phyloP scores from a whole-genome alignment of 2,797 vertebrate genomes.

The Halcyon smyrnensis region DNA sequence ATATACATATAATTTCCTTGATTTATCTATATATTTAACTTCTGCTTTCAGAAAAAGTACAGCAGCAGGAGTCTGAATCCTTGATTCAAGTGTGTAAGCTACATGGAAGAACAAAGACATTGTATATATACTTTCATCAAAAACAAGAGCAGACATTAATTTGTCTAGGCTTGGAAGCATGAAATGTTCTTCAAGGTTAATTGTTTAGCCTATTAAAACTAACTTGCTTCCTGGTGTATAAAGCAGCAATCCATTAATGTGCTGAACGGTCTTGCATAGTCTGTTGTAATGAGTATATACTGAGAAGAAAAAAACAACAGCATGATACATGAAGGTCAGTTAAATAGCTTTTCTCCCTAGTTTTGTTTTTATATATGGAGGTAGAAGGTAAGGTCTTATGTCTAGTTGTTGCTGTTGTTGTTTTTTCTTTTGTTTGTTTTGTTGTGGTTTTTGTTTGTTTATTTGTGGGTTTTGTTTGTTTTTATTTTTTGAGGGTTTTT shows the following conservation, averaged over 20 bases:
- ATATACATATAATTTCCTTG: neutral
- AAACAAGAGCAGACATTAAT: neutral
- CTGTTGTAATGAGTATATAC: neutral
- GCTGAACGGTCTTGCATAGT: neutral
- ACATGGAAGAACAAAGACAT: neutral
- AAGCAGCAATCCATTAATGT: neutral
- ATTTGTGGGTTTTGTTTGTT: neutral
- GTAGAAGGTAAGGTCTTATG: neutral
- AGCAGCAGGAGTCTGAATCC: neutral
- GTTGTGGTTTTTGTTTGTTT: neutral
- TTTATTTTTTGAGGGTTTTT: neutral
- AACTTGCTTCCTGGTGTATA: neutral
- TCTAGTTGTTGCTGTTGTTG: neutral
- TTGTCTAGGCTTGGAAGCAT: neutral
- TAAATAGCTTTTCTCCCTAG: neutral
- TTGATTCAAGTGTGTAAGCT: neutral
- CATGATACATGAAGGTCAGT: neutral
- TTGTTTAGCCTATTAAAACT: slow-evolving; percentile 25
- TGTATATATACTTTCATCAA: neutral
- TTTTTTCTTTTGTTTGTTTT: too few species aligned
- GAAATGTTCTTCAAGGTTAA: slow-evolving; percentile 22
- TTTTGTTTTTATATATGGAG: neutral
- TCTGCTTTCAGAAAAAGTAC: neutral
- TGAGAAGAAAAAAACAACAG: neutral
- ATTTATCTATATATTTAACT: neutral